These are phyloP conservation scores for Callionymus lyra DNA, from an alignment of 2,113 vertebrate species.

Conservation along the genomic window DNA sequence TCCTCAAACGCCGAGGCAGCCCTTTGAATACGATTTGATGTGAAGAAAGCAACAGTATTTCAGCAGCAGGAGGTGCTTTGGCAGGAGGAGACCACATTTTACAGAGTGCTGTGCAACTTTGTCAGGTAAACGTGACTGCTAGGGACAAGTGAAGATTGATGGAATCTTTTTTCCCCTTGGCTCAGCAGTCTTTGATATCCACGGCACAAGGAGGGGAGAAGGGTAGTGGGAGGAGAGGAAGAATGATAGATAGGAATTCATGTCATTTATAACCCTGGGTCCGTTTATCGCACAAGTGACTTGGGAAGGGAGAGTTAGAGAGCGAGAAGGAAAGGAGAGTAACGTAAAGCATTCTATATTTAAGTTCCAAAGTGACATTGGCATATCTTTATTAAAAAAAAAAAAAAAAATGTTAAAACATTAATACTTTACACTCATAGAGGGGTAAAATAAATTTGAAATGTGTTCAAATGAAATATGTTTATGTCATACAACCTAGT, in stretches of 20 bases:
- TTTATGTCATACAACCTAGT: no score
- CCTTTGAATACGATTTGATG: conserved; percentile 55
- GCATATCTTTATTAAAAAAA: no score
- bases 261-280: conserved; percentile 56
- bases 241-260: conserved; percentile 56
- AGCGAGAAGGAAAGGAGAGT: conserved; percentile 1
- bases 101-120: conserved; percentile 54
- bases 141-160: conserved; percentile 63
- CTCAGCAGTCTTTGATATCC: conserved; percentile 67
- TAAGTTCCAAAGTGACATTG: no score
- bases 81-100: conserved; percentile 51
- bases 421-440: no score
- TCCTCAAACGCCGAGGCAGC: conserved; percentile 30
- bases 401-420: no score
- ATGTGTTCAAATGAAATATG: no score
- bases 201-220: conserved; percentile 34
- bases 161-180: conserved; percentile 54
- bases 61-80: conserved; percentile 52
- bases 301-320: conserved; percentile 12
- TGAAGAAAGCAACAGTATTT: conserved; percentile 56
- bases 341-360: no score
- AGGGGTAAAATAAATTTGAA: no score
- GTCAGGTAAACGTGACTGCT: conserved; percentile 63
- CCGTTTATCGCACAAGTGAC: conserved; percentile 40
- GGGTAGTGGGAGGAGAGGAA: conserved; percentile 30